Conservation (phyloP, 2,888 invertebrate genomes). For the Nysson spinosus region DNA sequence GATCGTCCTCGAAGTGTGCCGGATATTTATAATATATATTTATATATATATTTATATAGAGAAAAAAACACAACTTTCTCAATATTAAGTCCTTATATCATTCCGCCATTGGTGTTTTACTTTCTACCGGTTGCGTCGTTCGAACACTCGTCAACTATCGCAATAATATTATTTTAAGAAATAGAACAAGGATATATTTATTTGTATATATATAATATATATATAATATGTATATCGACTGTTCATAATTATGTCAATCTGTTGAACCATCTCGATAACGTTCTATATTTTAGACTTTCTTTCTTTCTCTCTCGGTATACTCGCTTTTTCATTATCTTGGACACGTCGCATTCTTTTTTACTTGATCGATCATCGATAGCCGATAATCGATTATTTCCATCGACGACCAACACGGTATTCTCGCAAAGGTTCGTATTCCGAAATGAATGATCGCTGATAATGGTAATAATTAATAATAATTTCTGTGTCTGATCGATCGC, state of each 20-base stretch:
- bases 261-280: constrained; percentile 63
- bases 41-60: constrained; percentile 5
- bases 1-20: constrained; percentile 4
- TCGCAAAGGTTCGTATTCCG: too few species aligned
- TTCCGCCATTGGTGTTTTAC: constrained; percentile 33
- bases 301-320: background rate
- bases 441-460: too few species aligned
- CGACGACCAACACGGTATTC: too few species aligned
- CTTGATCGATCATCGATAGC: too few species aligned
- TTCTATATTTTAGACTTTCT: constrained; percentile 48
- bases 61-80: constrained; percentile 19
- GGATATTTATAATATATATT: background rate
- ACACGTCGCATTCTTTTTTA: too few species aligned
- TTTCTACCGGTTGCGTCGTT: constrained; percentile 32
- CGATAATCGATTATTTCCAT: too few species aligned
- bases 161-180: constrained; percentile 66
- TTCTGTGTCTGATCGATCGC: too few species aligned
- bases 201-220: constrained; percentile 59
- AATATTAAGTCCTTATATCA: constrained; percentile 6
- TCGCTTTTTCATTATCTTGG: constrained; percentile 1
- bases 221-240: constrained; percentile 56
- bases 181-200: constrained; percentile 67
- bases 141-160: constrained; percentile 59
- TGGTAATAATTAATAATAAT: too few species aligned
- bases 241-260: constrained; percentile 53